phyloP scores from a whole-genome alignment of 2,113 vertebrate species.

The Mobula hypostoma region DNA sequence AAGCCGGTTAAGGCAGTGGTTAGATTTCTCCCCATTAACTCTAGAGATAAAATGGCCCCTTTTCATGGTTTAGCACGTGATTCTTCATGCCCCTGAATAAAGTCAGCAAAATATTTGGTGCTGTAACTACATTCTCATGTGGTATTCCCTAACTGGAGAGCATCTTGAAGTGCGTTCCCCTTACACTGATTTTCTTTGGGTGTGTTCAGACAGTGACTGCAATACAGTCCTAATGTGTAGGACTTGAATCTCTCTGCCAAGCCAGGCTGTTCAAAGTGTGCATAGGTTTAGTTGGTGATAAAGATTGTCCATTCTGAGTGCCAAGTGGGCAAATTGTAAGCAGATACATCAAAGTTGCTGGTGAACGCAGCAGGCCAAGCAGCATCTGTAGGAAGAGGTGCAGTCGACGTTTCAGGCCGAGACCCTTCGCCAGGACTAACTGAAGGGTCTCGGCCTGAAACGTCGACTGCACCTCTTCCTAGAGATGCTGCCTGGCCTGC shows the following conservation, averaged over 20 bases:
- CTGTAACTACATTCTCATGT: not conserved
- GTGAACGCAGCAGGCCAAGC: no score
- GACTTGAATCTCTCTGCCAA: no score
- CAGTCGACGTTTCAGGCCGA: no score
- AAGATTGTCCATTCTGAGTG: not conserved
- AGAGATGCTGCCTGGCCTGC: no score
- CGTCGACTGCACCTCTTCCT: no score
- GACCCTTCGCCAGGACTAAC: no score
- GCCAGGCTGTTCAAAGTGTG: no score
- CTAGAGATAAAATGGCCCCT: not conserved
- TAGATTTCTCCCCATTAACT: not conserved
- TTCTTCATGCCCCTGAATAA: not conserved
- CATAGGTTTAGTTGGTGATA: not conserved
- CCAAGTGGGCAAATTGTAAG: not conserved
- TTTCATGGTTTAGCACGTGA: not conserved
- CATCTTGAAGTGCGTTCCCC: not conserved
- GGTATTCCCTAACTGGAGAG: no score
- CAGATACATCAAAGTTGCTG: not conserved
- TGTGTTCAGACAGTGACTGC: not conserved
- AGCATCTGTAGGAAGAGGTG: no score
- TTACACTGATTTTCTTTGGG: not conserved
- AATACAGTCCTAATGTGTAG: not conserved
- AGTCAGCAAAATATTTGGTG: not conserved
- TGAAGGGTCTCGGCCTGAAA: no score
- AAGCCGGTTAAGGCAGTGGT: not conserved